Base-by-base conservation (phyloP, 2,113 vertebrate species). In the Poecile atricapillus region DNA sequence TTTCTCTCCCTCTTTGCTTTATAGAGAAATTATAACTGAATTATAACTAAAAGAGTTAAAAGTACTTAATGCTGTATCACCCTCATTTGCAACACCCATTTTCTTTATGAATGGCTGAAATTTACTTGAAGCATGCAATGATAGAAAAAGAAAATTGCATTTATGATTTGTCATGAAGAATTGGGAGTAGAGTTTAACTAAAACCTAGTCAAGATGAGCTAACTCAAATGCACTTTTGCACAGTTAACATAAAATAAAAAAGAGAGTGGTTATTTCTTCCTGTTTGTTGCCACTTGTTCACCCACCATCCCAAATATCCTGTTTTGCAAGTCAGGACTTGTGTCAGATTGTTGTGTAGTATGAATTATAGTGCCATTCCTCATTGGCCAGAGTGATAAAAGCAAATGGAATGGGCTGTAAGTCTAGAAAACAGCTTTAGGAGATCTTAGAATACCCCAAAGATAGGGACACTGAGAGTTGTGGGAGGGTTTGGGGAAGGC, bases 401-500 rank as follows among this genome's bases (percentile, higher is more conserved):
- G 5, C 11, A 27, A 89, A 87, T 15, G 16, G 11, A 71, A 43
- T 3, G 4, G 44, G 5, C 2, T 53, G 2, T 30, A 63, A 35
- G 7, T 44, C 30, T 67, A 77, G 8, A 6, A 77, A 65, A 75
- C 8, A 65, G 14, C 22, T 79, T 84, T 73, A 49, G 31, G 10
- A 71, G 10, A 44, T 10, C 43, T 49, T 35, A 31, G 7, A 33
- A 87, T 7, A 73, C 15, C 15, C 25, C 41, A 62, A 53, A 56
- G 4, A 2, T 4, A 52, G 12, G 10, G 14, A 59, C 16, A 19
- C 7, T 59, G 50, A 44, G 58, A 82, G 37, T 19, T 67, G 30
- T 1, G 1, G 23, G 22, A 55, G 5, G 11, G 3, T 74, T 39
- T 1, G 0, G 39, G 24, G 56, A 80, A 80, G 86, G n/a, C 10